Base-by-base conservation (phyloP, 2,888 invertebrate species). In the Bimastos eiseni region DNA sequence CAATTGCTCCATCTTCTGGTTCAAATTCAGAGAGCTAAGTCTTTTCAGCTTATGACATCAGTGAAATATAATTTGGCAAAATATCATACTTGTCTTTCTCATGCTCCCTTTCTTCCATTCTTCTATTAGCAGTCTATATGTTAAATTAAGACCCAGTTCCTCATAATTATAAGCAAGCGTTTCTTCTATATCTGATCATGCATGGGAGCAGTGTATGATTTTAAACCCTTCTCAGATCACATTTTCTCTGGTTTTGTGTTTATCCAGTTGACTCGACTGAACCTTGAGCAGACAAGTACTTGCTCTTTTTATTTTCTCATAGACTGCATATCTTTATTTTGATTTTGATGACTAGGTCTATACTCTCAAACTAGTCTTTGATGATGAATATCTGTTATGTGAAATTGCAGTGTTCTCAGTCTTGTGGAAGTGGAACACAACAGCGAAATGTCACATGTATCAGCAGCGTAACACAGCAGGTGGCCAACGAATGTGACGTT, bases 351-450 rank as follows among this genome's bases (percentile, higher is more conserved):
- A 21, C 86, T 6, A n/a, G n/a, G n/a, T n/a, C n/a, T n/a, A 36
- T 36, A 34, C 13, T 86, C 36, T 37, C 34, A 36, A 86, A 70
- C 8, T n/a, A n/a, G n/a, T 70, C 70, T 70, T n/a, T 70, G 30
- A 70, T n/a, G 70, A 30, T 70, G 11, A 11, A n/a, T 30, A n/a
- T 38, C 36, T 41, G 33, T 90, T n/a, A 30, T 86, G 33, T 83
- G 33, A 37, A 36, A 30, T 93, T 93, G 6, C 93, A 94, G 94
- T 95, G 94, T 91, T 93, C 94, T 13, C 92, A 93, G 30, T 93
- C 94, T 2, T 95, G 95, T 92, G 95, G 95, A 33, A 93, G 93
- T 6, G 95, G 95, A 0, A 93, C 94, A 19, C 95, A 95, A 92
- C 93, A 93, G 55, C 93, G 95, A 15, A 93, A 94, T 70, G 95